Conservation (phyloP, 2,113 vertebrate genomes). For the Pterocles orientalis region DNA sequence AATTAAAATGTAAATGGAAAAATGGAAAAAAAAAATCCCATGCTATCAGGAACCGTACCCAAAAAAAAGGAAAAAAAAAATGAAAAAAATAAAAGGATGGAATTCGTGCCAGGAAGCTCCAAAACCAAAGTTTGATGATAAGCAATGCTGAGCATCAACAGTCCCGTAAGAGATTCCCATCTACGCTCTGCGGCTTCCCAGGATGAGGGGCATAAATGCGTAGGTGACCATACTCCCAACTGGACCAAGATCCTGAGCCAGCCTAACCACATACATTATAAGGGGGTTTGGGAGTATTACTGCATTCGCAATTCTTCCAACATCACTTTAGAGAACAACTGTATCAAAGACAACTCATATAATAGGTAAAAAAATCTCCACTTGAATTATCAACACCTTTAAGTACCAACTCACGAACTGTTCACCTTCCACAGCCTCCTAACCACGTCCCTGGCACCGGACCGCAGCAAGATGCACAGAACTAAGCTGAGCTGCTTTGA, state of each 20-base stretch:
- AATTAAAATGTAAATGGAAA: not conserved
- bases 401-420: not conserved
- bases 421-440: not conserved
- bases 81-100: not conserved
- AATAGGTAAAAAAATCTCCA: not conserved
- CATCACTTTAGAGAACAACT: not conserved
- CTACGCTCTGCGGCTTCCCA: not conserved
- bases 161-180: not conserved
- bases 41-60: accelerated
- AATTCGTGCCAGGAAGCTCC: not conserved
- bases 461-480: not conserved
- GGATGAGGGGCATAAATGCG: accelerated
- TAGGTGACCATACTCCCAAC: not conserved
- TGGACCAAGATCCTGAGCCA: not conserved
- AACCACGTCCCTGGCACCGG: not conserved
- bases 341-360: not conserved
- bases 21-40: not conserved
- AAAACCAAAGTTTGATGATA: not conserved
- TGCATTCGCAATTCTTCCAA: not conserved
- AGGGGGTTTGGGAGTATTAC: not conserved
- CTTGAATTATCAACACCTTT: not conserved
- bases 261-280: not conserved
- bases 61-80: not conserved
- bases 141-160: not conserved
- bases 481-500: not conserved